These are phyloP conservation scores for Dicycla oo DNA, from an alignment of 2,888 invertebrate genomes.

Conservation along the genomic window DNA sequence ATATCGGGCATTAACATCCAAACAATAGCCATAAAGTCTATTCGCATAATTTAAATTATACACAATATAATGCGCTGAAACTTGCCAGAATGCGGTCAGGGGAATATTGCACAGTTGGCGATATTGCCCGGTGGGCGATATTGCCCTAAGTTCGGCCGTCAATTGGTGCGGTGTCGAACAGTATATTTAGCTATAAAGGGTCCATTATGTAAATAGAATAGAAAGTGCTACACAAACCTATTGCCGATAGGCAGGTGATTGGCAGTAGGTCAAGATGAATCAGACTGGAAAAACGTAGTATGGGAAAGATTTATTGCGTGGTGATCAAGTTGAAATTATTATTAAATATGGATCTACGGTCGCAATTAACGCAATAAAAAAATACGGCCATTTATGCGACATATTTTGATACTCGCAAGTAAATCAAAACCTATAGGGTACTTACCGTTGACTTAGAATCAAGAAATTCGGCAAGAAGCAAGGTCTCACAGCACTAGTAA, in stretches of 20 bases:
- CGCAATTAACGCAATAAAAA: too few species aligned
- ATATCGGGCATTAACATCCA: background rate
- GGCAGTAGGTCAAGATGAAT: slow-evolving; percentile 31
- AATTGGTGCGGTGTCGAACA: slow-evolving; percentile 61
- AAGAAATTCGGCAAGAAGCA: too few species aligned
- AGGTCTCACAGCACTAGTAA: too few species aligned
- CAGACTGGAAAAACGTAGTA: background rate
- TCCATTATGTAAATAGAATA: slow-evolving; percentile 71
- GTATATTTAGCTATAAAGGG: slow-evolving; percentile 65
- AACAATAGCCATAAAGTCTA: slow-evolving; percentile 21
- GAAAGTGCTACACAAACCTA: slow-evolving; percentile 68
- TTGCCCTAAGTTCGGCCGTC: slow-evolving; percentile 30
- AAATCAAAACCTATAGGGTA: too few species aligned
- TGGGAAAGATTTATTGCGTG: background rate
- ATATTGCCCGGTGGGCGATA: slow-evolving; percentile 8
- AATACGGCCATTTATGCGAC: too few species aligned
- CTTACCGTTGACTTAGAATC: too few species aligned
- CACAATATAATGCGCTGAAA: slow-evolving; percentile 22
- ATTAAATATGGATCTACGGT: too few species aligned
- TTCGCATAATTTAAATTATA: slow-evolving; percentile 35
- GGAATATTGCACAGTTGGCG: slow-evolving; percentile 18
- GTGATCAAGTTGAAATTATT: too few species aligned
- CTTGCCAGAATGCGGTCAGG: slow-evolving; percentile 30
- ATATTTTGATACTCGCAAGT: too few species aligned
- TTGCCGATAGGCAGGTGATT: background rate